Conservation (phyloP, 1,140 invertebrate genomes). For the Cyphomyrmex costatus region DNA sequence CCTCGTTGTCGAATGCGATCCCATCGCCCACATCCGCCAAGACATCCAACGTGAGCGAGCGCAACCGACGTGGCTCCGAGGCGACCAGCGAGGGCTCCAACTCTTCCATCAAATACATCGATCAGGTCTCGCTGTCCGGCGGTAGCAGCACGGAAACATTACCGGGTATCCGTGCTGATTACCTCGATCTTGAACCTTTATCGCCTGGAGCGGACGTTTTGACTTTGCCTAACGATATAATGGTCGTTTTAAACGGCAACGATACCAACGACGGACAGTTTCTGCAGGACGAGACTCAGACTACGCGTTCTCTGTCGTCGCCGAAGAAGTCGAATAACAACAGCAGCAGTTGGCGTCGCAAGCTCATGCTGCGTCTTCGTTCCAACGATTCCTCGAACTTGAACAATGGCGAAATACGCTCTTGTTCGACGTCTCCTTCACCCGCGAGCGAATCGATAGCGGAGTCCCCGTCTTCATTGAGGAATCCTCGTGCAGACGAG, state of each 20-base stretch:
- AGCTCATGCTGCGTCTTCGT: conserved; percentile 79
- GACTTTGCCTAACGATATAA: conserved; percentile 66
- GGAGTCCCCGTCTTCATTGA: conserved; percentile 62
- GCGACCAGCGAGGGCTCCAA: conserved; percentile 82
- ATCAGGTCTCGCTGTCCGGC: conserved; percentile 81
- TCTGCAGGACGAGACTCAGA: conserved; percentile 20
- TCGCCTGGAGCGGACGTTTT: conserved; percentile 81
- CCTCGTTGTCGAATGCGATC: conserved; percentile 62
- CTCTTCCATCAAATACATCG: conserved; percentile 84
- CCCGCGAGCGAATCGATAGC: conserved; percentile 76
- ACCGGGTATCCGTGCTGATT: conserved; percentile 82
- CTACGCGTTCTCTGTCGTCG: background rate
- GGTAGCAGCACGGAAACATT: conserved; percentile 84
- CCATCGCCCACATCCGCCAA: conserved; percentile 65
- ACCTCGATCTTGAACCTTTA: conserved; percentile 81
- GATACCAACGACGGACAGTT: background rate
- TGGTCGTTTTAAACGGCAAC: conserved; percentile 35
- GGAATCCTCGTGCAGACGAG: conserved; percentile 33
- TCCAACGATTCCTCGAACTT: conserved; percentile 80
- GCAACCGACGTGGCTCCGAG: conserved; percentile 81
- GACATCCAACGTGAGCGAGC: conserved; percentile 33
- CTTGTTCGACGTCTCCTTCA: conserved; percentile 78
- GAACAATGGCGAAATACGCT: conserved; percentile 71
- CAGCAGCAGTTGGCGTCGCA: conserved; percentile 77
- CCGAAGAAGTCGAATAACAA: conserved; percentile 70